Evolutionary conservation across 2,888 invertebrate genomes (phyloP), one percentile per base, ranked within the genome.

Genomic region (Metopia argyrocephala): DNA sequence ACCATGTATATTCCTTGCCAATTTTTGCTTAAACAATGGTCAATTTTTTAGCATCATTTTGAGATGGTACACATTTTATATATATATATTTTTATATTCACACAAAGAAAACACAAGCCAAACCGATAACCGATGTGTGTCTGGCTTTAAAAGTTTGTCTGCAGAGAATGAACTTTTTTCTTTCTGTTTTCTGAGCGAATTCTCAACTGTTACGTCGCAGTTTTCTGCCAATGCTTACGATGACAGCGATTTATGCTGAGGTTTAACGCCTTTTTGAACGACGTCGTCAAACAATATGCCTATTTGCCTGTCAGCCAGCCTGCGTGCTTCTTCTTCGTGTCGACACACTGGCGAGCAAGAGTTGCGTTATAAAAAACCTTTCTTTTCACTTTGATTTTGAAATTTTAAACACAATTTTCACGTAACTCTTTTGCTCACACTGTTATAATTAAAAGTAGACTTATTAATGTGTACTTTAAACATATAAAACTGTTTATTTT

Each of bases 51-150:
- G 61, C 70, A 75, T 81, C 81, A 78, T 75, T 57, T 81, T 66
- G 70, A 57, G 46, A 66, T 70, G 48, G 48, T 74, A 45, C 46
- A 64, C 62, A 71, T 76, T 71, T 66, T 65, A 6, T 20, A 12
- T 54, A 50, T 38, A 31, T 57, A 57, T 46, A 48, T 59, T 78
- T 56, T 48, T 64, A 48, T 9, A 38, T 50, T 70, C 76, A 71
- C 70, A 71, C 61, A 78, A 76, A 80, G 76, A 74, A 76, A 71
- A 69, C 57, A 81, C 57, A 81, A 78, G 61, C 27, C 59, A 74
- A 74, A 70, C 59, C 59, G 70, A 74, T 61, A 76, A 62, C 76
- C 65, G 46, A 78, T 52, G 69, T 54, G 38, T 54, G 69, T 70
- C 73, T 80, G 65, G 80, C 65, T 69, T 80, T 69, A 65, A 56